Percentiles rank a stretch among this genome's conserved stretches.
Evolutionary conservation across 2,797 vertebrate species (phyloP).

Genomic region (Mionectes olivaceus): DNA sequence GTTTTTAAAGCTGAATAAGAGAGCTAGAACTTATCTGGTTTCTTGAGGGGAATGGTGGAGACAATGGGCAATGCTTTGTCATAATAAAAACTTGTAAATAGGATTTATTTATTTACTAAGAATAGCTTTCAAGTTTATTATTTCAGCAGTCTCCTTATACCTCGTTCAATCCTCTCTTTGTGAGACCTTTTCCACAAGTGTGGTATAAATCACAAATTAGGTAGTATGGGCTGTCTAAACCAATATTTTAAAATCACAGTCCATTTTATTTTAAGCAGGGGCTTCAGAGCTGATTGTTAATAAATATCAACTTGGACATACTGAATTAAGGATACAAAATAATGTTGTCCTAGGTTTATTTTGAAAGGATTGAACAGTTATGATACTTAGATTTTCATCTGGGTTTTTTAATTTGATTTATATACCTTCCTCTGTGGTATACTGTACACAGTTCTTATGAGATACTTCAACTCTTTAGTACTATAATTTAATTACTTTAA

Average conservation of each 20-base stretch:
- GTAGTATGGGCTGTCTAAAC: not conserved
- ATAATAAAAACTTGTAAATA: not conserved
- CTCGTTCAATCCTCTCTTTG: fast-evolving
- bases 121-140: not conserved
- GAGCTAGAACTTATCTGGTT: not conserved
- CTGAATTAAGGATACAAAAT: not conserved
- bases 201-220: not conserved
- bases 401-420: not conserved
- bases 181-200: not conserved
- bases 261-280: not conserved
- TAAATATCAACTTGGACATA: not conserved
- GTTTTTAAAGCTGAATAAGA: not conserved
- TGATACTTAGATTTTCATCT: not conserved
- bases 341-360: not conserved
- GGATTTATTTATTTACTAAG: not conserved
- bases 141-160: not conserved
- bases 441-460: not conserved
- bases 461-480: not conserved
- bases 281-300: not conserved
- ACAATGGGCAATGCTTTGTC: not conserved
- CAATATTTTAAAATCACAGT: not conserved
- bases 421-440: not conserved
- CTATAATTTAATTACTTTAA: not conserved
- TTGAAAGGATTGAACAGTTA: not conserved
- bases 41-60: not conserved